Percentiles rank a stretch among this genome's conserved stretches.
Conservation (phyloP, 2,888 invertebrate species). For the Chrysina gloriosa region DNA sequence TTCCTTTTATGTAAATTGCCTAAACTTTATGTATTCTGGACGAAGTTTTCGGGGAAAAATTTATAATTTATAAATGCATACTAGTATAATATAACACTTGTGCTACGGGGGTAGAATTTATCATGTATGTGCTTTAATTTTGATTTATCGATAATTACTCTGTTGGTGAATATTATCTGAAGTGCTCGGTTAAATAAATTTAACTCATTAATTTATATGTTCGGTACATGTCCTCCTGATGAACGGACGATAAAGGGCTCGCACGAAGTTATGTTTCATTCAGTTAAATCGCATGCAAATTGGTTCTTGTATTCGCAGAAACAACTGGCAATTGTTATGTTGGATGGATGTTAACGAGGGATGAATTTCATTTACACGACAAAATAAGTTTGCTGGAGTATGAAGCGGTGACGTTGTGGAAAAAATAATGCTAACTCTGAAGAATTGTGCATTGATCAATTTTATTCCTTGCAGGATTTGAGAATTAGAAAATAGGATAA, state of each 20-base stretch:
- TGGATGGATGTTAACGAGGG: not conserved
- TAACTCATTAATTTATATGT: conserved; percentile 14
- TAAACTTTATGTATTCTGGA: not conserved
- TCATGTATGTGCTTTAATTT: not conserved
- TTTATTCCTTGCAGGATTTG: no score
- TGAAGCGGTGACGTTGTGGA: no score
- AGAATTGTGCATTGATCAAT: no score
- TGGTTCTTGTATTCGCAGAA: not conserved
- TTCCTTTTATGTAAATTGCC: conserved; percentile 2
- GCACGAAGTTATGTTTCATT: not conserved
- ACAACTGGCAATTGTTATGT: not conserved
- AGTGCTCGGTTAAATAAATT: conserved; percentile 16
- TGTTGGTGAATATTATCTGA: conserved; percentile 1
- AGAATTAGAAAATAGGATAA: no score
- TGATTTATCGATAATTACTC: conserved; percentile 9
- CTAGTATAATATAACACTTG: no score
- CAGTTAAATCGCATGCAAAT: conserved; percentile 8
- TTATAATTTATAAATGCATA: no score
- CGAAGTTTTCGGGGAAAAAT: no score
- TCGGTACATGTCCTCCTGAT: not conserved
- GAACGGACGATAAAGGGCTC: conserved; percentile 6
- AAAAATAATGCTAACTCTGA: no score
- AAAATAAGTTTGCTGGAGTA: not conserved
- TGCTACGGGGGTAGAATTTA: conserved; percentile 1
- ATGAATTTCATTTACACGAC: not conserved